Base-by-base conservation (phyloP, 2,888 invertebrate species). In the Koerneria pararmatus region DNA sequence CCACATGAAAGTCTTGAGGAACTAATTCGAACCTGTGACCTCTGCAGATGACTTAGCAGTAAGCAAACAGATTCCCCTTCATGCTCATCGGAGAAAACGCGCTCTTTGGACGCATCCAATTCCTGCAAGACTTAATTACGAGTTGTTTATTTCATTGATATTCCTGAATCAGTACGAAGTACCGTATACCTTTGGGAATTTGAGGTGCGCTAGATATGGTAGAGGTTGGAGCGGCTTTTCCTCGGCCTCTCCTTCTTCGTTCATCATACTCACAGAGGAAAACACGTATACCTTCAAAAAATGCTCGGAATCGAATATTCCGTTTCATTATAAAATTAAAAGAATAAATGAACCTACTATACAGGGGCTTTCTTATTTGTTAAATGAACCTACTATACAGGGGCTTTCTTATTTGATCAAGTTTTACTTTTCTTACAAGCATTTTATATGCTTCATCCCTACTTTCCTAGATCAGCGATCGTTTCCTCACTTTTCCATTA, bases 61-160 rank as follows among this genome's bases (percentile, higher is more conserved):
- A 72, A 68, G 51, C 78, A 75, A 59, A 82, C 57, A 1, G 81
- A 79, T 15, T 76, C 70, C 1, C 82, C 82, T 68, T 82, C 82
- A 46, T 78, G 78, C 19, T 78, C 77, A 62, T 82, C 82, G 27
- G 66, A 63, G 48, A 76, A 74, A 24, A 77, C 68, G 51, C 72
- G 74, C 3, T 71, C 70, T 37, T 68, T 69, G 3, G 76, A 69
- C 51, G 72, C 67, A 32, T 78, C 75, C 53, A 81, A 58, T 37
- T 74, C 76, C 70, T 74, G 35, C 65, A 68, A 35, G 29, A 15
- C 34, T n/a, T 1, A 27, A 6, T 11, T 15, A 4, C 19, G 31
- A 46, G 48, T 27, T 8, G 4, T 8, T 51, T 46, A 46, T 29
- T 22, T n/a, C 27, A 56, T 34, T 19, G 11, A n/a, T 8, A 49